A percentile compares a stretch with the other conserved stretches of the same genome.
Evolutionary conservation across 2,797 vertebrate species (phyloP).

Genomic region (Natrix natrix): DNA sequence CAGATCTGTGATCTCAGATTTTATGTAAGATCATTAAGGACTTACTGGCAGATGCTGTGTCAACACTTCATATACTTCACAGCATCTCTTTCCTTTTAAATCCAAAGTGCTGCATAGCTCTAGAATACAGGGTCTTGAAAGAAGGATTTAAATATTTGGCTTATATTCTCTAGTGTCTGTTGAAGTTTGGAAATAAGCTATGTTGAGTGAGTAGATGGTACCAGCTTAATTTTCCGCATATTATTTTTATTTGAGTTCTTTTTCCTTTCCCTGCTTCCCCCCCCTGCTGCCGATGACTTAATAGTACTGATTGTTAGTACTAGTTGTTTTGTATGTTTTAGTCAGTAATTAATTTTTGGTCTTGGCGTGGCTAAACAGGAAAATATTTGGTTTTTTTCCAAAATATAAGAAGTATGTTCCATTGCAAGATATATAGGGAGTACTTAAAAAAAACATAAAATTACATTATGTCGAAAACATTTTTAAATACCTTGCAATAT

Average conservation of each 20-base stretch:
- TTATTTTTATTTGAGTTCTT: not conserved
- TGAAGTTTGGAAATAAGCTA: not conserved
- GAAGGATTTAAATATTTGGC: not conserved
- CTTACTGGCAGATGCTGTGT: not conserved
- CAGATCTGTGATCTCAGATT: not conserved
- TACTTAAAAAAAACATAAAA: not conserved
- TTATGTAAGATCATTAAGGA: not conserved
- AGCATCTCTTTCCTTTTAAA: not conserved
- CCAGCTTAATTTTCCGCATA: not conserved
- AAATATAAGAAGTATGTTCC: not conserved
- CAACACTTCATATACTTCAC: not conserved
- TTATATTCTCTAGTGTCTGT: not conserved
- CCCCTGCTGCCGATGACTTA: not conserved
- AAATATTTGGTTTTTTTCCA: not conserved
- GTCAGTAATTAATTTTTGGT: not conserved
- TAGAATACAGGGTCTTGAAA: not conserved
- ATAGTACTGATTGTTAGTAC: not conserved
- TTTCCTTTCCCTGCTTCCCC: not conserved
- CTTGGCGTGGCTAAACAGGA: not conserved
- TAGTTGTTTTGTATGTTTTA: not conserved
- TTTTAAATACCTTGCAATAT: not conserved
- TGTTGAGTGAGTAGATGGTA: not conserved
- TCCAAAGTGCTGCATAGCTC: not conserved
- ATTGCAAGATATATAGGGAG: not conserved
- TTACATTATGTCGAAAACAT: not conserved